These are phyloP conservation scores for Oryzias woworae DNA, from an alignment of 2,113 vertebrate genomes.

Conservation along the genomic window DNA sequence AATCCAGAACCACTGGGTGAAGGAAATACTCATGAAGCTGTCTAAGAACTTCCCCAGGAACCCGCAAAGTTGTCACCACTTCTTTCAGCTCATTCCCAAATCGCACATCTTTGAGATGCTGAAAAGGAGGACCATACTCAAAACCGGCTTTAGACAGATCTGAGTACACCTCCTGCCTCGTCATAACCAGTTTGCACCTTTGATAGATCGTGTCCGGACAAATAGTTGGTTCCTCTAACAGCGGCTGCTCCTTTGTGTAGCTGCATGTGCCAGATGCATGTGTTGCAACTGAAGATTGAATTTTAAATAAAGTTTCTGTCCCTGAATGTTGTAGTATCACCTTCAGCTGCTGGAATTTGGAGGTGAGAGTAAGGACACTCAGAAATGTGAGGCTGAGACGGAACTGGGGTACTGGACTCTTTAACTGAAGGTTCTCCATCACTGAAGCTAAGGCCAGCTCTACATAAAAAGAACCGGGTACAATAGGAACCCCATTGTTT, in stretches of 20 bases:
- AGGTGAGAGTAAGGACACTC: slow-evolving; percentile 70
- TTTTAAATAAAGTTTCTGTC: slow-evolving; percentile 69
- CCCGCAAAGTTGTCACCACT: slow-evolving; percentile 76
- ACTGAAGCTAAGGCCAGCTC: slow-evolving; percentile 82
- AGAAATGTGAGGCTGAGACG: slow-evolving; percentile 78
- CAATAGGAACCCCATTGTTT: slow-evolving; percentile 75
- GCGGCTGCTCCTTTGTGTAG: slow-evolving; percentile 22
- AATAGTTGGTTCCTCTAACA: slow-evolving; percentile 76
- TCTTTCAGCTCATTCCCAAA: slow-evolving; percentile 82
- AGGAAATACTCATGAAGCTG: slow-evolving; percentile 79
- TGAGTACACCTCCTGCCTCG: slow-evolving; percentile 74
- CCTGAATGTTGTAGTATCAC: slow-evolving; percentile 69
- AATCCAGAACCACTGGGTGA: slow-evolving; percentile 86
- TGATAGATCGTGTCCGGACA: slow-evolving; percentile 64
- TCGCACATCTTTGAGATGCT: slow-evolving; percentile 75
- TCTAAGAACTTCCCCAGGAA: slow-evolving; percentile 66
- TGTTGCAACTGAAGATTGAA: slow-evolving; percentile 71
- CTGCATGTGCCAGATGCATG: slow-evolving; percentile 78
- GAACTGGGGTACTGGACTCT: slow-evolving; percentile 68
- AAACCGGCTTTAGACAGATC: slow-evolving; percentile 77
- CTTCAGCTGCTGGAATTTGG: slow-evolving; percentile 68
- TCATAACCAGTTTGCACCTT: slow-evolving; percentile 75
- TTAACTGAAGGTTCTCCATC: slow-evolving; percentile 70
- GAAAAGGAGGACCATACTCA: slow-evolving; percentile 80
- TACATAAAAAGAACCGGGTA: slow-evolving; percentile 81